Evolutionary conservation across 2,888 invertebrate species (phyloP).

Genomic region (Hypolimnas misippus): DNA sequence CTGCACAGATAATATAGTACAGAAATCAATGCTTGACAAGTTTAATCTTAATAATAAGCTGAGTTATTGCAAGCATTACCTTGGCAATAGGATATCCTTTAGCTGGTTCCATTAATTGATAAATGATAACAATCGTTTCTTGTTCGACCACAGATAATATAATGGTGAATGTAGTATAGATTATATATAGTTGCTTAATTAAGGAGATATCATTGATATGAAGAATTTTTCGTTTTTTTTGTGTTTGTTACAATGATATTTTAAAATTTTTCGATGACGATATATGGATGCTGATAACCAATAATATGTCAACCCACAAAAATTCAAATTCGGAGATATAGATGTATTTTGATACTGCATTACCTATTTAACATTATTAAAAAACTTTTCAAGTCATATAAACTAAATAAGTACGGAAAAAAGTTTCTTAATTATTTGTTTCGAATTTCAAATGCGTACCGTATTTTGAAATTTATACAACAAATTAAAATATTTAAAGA

Average conservation of each 20-base stretch:
- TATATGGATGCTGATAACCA: too few relatives aligned
- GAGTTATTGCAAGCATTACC: constrained; percentile 27
- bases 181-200: constrained; percentile 26
- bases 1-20: constrained; percentile 12
- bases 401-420: too few relatives aligned
- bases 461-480: too few relatives aligned
- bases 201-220: constrained; percentile 23
- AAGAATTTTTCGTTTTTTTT: not conserved
- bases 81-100: constrained; percentile 42
- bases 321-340: too few relatives aligned
- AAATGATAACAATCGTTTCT: constrained; percentile 31
- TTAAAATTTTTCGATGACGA: not conserved
- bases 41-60: constrained; percentile 4
- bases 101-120: constrained; percentile 39
- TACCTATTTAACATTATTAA: too few relatives aligned
- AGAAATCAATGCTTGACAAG: constrained; percentile 4
- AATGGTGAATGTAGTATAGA: constrained; percentile 38
- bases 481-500: too few relatives aligned
- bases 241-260: not conserved
- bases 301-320: too few relatives aligned
- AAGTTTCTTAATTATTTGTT: too few relatives aligned
- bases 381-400: too few relatives aligned
- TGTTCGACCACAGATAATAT: constrained; percentile 20
- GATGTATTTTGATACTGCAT: too few relatives aligned
- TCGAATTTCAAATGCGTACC: too few relatives aligned